Base-by-base conservation (phyloP, 1,140 invertebrate genomes). In the Nilaparvata lugens region DNA sequence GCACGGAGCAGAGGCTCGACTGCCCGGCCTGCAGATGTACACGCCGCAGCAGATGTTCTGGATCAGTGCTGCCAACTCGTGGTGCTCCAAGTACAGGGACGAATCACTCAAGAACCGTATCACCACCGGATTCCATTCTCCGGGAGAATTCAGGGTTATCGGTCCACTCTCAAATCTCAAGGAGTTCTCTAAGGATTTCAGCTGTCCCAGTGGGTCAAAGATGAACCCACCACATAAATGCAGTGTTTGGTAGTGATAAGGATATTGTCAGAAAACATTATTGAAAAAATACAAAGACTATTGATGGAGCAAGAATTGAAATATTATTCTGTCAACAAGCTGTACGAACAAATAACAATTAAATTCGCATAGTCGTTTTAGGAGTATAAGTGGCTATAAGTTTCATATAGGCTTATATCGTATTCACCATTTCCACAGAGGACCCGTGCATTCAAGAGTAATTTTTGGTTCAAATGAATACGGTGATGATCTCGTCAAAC, bases 141-240 rank as follows among this genome's bases (percentile, higher is more conserved):
- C 89, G 0, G 85, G 84, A 21, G 79, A 84, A 59, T 93, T 87
- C 78, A 84, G 93, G 35, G 90, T 97, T 0, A 78, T 89, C 45
- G 93, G 94, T 4, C 89, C 93, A 0, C 73, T 97, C 16, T 90
- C 91, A 31, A 98, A 98, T 72, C 87, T 90, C 76, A 79, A 84
- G 52, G 87, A 94, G 58, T 98, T 97, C 74, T 78, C 89, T 0
- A 73, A 79, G 58, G 91, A 94, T 72, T 97, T 94, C 75, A 84
- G 87, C 51, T 98, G 95, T 74, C 86, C 89, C 71, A 76, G 76
- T 0, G 86, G 85, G 2, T 84, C 87, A 0, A 82, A 79, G 25
- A 95, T 97, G 91, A 97, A 97, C 74, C 92, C 93, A 1, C 68
- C 72, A 14, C 79, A 91, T 0, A 97, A 95, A 72, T 98, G 95